Evolutionary conservation across 1,140 invertebrate species (phyloP), one percentile per base, ranked within the genome.

Genomic region (Ostrea denselamellosa): DNA sequence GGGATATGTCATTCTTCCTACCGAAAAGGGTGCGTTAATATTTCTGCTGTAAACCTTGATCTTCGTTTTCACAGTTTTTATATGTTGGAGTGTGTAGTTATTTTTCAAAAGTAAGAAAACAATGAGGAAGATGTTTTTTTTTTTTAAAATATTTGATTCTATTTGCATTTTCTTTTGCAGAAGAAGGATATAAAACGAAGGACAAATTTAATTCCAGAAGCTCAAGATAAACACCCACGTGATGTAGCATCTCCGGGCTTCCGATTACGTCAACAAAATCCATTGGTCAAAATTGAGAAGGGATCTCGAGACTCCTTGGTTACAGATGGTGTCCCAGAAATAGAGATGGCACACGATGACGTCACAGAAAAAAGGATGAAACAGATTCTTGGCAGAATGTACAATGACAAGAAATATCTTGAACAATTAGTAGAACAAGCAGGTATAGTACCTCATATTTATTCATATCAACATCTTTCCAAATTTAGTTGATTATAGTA

Each of bases 371-470:
- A 83, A 17, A 89, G 90, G 62, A 89, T 92, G 86, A 89, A 90
- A 87, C 86, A 88, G 77, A 88, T 92, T 8, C 82, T 93, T 53
- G 92, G 92, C 19, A 90, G 92, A 83, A 90, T 93, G 85, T 93
- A 92, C 87, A 92, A 90, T 44, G 92, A 93, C 68, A 91, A 90
- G 77, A 86, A 90, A 54, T 92, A 92, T 85, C 88, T 93, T 14
- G 91, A 93, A 86, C 89, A 88, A 56, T 86, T 92, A 5, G 85
- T 88, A 86, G 65, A 90, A 88, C 83, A 89, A 91, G 85, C 90
- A 71, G 89, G 89, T 89, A 83, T 3, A 52, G 14, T 44, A 44
- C 34, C 34, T 44, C 34, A 2, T 44, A 44, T 44, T 2, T 44
- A 2, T 44, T 44, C 34, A 44, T 44, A 44, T 44, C 34, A 44